phyloP scores from a whole-genome alignment of 2,888 invertebrate species.

The Brachylomia viminalis region DNA sequence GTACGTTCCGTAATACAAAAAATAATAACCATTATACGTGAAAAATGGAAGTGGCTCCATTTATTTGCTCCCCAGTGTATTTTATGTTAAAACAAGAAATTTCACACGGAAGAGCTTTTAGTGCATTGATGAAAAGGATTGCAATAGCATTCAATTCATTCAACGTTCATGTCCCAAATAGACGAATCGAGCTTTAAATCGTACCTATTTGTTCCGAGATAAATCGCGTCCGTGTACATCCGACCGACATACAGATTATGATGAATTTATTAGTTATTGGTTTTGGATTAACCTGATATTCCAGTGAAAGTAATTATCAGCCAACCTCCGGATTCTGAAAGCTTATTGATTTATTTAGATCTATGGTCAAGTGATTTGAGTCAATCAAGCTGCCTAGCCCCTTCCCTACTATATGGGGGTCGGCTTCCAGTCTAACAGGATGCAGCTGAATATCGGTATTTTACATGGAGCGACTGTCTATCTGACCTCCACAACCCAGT shows the following conservation, averaged over 20 bases:
- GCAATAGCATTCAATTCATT: constrained; percentile 8
- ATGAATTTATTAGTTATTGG: constrained; percentile 46
- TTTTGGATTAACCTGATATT: constrained; percentile 23
- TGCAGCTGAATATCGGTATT: background rate
- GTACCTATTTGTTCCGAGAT: constrained; percentile 31
- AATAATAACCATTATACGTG: no score
- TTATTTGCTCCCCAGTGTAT: no score
- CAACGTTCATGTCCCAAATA: constrained; percentile 9
- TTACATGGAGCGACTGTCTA: background rate
- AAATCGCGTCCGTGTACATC: constrained; percentile 27
- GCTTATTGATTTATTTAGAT: background rate
- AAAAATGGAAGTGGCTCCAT: no score
- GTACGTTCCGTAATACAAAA: no score
- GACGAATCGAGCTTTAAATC: constrained; percentile 7
- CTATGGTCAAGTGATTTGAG: background rate
- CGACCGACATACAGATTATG: constrained; percentile 41
- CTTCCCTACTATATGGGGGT: background rate
- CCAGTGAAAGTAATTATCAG: constrained; percentile 20
- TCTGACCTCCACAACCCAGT: background rate
- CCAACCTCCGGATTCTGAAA: background rate
- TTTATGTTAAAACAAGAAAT: no score
- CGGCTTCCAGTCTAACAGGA: background rate
- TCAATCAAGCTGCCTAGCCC: background rate
- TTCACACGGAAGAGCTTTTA: background rate
- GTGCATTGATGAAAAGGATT: constrained; percentile 6